Base-by-base conservation (phyloP, 1,140 invertebrate species). In the Pseudomyrmex concolor region DNA sequence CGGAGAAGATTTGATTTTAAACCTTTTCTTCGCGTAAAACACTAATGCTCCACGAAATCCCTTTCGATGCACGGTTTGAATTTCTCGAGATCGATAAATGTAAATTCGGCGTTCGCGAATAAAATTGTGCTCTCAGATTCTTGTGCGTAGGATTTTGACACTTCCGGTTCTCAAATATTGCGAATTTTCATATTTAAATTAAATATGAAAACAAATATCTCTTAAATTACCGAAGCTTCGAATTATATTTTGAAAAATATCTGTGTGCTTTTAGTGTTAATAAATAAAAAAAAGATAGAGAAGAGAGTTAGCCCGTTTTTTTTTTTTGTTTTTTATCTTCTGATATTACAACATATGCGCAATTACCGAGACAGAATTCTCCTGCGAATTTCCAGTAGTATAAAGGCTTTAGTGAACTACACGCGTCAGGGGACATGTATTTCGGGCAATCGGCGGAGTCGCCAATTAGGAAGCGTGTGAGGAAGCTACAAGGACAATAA, bases 381-480 rank as follows among this genome's bases (percentile, higher is more conserved):
- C 54, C n/a, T 2, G 43, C 22, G 54, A 71, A 34, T 80, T 80
- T 45, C 19, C 13, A 34, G 3, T 17, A 3, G 34, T 59, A 60
- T 71, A 70, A 80, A 80, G 12, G 8, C 22, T 70, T 80, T 71
- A 80, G 12, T 17, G 66, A 57, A 57, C 54, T 59, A 78, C 64
- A 57, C 7, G n/a, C 50, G 48, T 59, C 76, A 12, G 43, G 66
- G 66, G 66, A 80, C 54, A 19, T 59, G 76, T 57, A 59, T 80
- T 70, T 34, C 54, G 34, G 66, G 15, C 76, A 80, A 80, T 59
- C 54, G 54, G 43, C 12, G 22, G 66, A 70, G 19, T 70, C 76
- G 66, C 76, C 66, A 80, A 80, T 80, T 80, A 80, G 76, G 54
- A 59, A 57, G 66, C 66, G 57, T 55, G 54, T 80, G 76, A 71